Base-by-base conservation (phyloP, 2,797 vertebrate species). In the Morelia viridis region DNA sequence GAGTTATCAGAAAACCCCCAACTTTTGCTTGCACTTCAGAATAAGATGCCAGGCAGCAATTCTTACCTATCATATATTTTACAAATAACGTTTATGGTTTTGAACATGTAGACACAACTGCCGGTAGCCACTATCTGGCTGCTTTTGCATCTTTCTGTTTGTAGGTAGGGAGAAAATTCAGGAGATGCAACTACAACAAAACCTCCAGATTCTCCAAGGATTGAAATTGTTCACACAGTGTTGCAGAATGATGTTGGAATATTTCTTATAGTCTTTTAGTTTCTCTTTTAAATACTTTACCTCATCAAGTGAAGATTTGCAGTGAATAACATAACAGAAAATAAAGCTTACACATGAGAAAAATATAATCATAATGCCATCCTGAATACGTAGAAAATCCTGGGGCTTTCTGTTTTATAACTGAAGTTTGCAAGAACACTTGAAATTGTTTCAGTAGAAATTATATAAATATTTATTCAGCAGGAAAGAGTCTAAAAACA, bases 381-480 rank as follows among this genome's bases (percentile, higher is more conserved):
- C 53, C 65, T 76, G 19, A 13, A 28, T 35, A 11, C 4, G 19
- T 31, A 88, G 2, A 46, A 7, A 76, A 7, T 10, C n/a, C 58
- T 26, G n/a, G 19, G 22, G 8, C 26, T 57, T 12, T 58, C 5
- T 68, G 24, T 85, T 31, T 85, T 85, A 90, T 35, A 65, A 24
- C 19, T 31, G 15, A 90, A 56, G 41, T 61, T 50, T 90, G 35
- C 26, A 50, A 64, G 19, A 64, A 85, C 10, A 35, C 19, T 60
- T 91, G 26, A 87, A 24, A 31, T 60, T 61, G 5, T 35, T 61
- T 91, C 10, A 0, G n/a, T 26, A 11, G 94, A 94, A 93, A 93
- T n/a, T 2, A 90, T 92, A 94, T 19, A 80, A 91, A 94, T 94
- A 86, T 31, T 19, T 11, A 1, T 7, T 89, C 1, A 85, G 76